Conservation (phyloP, 2,888 invertebrate genomes). For the Lepidochrysops patricia region DNA sequence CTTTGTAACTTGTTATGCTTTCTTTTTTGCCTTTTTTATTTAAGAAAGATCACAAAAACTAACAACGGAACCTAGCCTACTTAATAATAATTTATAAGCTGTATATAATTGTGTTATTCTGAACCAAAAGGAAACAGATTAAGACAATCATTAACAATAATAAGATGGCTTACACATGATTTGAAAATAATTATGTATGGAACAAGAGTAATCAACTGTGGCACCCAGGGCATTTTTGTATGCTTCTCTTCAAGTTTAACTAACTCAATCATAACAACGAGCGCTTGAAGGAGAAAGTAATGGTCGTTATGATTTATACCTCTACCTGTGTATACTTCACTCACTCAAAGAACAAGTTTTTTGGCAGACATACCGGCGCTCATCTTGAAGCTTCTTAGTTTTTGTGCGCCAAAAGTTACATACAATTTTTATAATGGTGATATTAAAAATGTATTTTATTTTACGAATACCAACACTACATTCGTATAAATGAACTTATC, state of each 20-base stretch:
- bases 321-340: conserved; percentile 3
- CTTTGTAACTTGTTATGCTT: background rate
- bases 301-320: background rate
- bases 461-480: background rate
- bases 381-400: background rate
- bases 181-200: background rate
- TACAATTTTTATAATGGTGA: background rate
- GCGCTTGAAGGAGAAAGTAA: conserved; percentile 8
- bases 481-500: background rate
- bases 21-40: background rate
- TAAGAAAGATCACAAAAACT: no score
- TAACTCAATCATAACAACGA: background rate
- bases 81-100: no score
- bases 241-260: background rate
- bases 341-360: background rate
- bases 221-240: background rate
- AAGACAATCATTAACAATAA: background rate
- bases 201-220: background rate
- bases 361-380: background rate
- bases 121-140: no score
- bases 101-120: no score
- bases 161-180: background rate
- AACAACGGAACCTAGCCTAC: no score
- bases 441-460: background rate
- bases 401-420: background rate